Conservation (phyloP, 1,140 invertebrate species). For the Bombus waltoni region DNA sequence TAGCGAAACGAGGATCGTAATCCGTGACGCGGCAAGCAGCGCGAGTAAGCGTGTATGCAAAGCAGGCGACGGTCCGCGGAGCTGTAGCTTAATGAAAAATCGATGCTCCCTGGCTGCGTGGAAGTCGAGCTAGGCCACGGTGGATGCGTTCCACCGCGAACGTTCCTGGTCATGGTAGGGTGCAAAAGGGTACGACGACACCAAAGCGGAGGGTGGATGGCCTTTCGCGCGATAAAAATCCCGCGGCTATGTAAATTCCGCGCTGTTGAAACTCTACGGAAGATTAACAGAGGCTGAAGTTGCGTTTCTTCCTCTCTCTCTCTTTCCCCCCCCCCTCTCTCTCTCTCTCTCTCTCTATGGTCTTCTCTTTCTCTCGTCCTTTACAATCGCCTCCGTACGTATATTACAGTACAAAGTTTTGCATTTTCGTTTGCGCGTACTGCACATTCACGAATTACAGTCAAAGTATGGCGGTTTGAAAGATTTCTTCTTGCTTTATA, state of each 20-base stretch:
- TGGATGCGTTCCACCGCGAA: conserved; percentile 9
- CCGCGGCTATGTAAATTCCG: conserved; percentile 71
- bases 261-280: conserved; percentile 57
- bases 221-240: conserved; percentile 68
- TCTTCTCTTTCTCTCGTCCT: neutral
- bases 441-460: too few relatives aligned
- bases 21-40: conserved; percentile 28
- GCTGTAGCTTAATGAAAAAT: conserved; percentile 67
- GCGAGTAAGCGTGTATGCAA: conserved; percentile 65
- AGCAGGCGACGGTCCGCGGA: conserved; percentile 50
- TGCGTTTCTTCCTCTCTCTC: conserved; percentile 17
- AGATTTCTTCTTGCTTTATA: too few relatives aligned
- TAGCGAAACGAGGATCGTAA: conserved; percentile 26
- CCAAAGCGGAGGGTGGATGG: conserved; percentile 40
- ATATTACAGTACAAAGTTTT: neutral
- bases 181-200: neutral
- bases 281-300: conserved; percentile 65
- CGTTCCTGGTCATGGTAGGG: neutral
- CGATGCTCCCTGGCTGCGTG: conserved; percentile 54
- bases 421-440: neutral
- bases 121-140: conserved; percentile 4
- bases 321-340: too few relatives aligned
- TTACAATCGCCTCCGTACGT: too few relatives aligned
- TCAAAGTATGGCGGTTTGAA: too few relatives aligned
- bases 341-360: too few relatives aligned